Conservation (phyloP, 2,113 vertebrate species). For the Syrrhaptes paradoxus region DNA sequence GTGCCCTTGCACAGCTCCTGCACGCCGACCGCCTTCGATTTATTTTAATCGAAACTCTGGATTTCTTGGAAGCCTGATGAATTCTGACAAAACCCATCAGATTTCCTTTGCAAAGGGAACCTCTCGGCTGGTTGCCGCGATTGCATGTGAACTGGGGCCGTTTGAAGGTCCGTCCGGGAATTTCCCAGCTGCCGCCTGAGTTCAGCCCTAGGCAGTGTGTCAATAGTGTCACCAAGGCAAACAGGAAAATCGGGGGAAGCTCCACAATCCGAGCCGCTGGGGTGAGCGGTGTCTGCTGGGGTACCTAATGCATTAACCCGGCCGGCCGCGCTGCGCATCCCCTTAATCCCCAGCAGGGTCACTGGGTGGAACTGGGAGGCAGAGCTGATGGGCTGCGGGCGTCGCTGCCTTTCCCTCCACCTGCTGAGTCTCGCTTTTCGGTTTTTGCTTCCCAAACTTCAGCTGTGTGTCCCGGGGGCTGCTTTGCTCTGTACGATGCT, state of each 20-base stretch:
- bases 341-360: not conserved
- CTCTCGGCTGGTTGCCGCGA: rapidly evolving
- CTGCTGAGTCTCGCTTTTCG: not conserved
- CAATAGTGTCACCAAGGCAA: not conserved
- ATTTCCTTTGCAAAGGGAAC: not conserved
- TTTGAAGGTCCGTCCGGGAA: not conserved
- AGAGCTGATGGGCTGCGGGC: not conserved
- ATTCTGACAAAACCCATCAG: not conserved
- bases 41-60: rapidly evolving
- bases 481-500: not conserved
- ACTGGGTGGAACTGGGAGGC: not conserved
- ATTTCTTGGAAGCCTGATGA: not conserved
- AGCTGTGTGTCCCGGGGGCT: too few relatives aligned
- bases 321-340: not conserved
- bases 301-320: not conserved
- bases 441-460: not conserved
- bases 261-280: not conserved
- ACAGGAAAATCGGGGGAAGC: not conserved
- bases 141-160: rapidly evolving
- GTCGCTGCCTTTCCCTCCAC: rapidly evolving
- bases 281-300: rapidly evolving
- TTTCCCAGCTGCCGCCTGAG: rapidly evolving
- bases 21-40: rapidly evolving
- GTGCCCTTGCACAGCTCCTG: too few relatives aligned
- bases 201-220: rapidly evolving